phyloP scores from a whole-genome alignment of 2,113 vertebrate genomes.

The Phaetusa simplex region DNA sequence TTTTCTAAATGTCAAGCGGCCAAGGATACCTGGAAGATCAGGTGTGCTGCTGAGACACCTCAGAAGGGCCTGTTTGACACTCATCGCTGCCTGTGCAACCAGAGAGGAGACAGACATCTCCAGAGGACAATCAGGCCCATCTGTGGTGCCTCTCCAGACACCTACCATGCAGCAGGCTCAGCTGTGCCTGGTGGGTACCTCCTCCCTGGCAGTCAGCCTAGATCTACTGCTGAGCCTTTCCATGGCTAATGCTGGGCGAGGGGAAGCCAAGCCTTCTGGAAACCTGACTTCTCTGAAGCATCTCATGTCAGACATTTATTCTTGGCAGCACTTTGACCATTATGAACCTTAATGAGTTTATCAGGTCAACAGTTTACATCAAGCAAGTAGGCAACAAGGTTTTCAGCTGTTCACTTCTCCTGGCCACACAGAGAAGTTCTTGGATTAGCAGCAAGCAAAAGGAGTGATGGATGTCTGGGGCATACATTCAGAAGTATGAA shows the following conservation, averaged over 20 bases:
- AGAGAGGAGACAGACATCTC: neutral
- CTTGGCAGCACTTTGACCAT: neutral
- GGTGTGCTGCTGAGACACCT: neutral
- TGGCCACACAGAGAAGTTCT: neutral
- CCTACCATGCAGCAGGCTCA: neutral
- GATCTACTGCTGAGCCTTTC: neutral
- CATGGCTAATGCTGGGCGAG: rapidly evolving
- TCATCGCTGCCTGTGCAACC: neutral
- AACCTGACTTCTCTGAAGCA: neutral
- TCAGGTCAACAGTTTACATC: neutral
- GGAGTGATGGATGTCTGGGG: neutral
- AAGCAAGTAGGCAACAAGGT: neutral
- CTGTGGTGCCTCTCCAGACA: neutral
- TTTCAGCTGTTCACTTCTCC: neutral
- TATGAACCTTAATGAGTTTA: neutral
- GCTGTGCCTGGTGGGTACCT: neutral
- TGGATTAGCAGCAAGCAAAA: neutral
- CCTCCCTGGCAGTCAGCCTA: neutral
- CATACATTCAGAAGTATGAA: neutral
- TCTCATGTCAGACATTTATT: neutral
- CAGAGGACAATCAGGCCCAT: neutral
- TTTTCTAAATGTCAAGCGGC: neutral
- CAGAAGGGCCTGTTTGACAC: neutral
- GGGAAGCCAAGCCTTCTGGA: neutral
- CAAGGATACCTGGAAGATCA: neutral